Conservation (phyloP, 1,140 invertebrate species). For the Chironomus tepperi region DNA sequence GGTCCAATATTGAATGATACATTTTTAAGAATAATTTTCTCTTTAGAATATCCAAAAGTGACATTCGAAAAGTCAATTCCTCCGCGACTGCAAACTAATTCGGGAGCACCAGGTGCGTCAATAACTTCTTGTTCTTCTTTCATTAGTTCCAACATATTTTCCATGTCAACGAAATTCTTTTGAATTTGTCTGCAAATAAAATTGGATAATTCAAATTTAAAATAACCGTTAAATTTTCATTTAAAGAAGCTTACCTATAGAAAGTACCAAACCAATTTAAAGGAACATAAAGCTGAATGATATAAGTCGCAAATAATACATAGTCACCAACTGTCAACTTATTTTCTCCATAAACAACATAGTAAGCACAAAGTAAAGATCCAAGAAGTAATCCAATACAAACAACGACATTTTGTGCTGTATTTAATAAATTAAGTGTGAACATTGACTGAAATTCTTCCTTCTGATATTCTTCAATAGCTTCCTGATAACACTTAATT, state of each 20-base stretch:
- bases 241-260: slow-evolving; percentile 44
- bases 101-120: slow-evolving; percentile 67
- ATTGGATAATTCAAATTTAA: too few relatives aligned
- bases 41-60: slow-evolving; percentile 76
- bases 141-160: slow-evolving; percentile 97
- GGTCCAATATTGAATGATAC: slow-evolving; percentile 77
- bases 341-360: slow-evolving; percentile 52
- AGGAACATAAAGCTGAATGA: slow-evolving; percentile 92
- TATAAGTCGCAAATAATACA: slow-evolving; percentile 87
- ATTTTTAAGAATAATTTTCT: slow-evolving; percentile 71
- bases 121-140: slow-evolving; percentile 76
- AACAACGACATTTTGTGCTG: slow-evolving; percentile 83
- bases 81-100: slow-evolving; percentile 61
- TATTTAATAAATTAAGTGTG: slow-evolving; percentile 82
- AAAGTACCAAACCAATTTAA: slow-evolving; percentile 98
- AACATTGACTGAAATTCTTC: slow-evolving; percentile 82
- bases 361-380: slow-evolving; percentile 77
- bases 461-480: slow-evolving; percentile 72
- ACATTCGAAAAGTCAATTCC: slow-evolving; percentile 84
- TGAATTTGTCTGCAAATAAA: slow-evolving; percentile 69
- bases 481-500: slow-evolving; percentile 69
- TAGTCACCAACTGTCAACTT: slow-evolving; percentile 86
- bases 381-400: slow-evolving; percentile 75
- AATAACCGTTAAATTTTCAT: too few relatives aligned
- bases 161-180: slow-evolving; percentile 97